These are phyloP conservation scores for Drosophila diplacantha DNA, from an alignment of 2,888 invertebrate species.

Conservation along the genomic window DNA sequence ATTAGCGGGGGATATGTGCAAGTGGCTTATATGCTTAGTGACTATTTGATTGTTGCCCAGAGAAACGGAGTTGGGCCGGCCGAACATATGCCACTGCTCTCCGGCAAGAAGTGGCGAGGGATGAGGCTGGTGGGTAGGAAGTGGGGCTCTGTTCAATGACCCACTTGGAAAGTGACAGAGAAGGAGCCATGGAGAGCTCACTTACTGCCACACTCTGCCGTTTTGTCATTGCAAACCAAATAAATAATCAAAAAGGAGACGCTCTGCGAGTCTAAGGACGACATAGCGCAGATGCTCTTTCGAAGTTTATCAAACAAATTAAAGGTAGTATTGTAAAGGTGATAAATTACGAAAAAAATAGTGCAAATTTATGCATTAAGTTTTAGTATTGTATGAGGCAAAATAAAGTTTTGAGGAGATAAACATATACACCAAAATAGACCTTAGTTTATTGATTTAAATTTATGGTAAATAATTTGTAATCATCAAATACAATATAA, in stretches of 20 bases:
- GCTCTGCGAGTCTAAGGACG: too few species aligned
- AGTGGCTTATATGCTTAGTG: constrained; percentile 40
- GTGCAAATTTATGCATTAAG: too few species aligned
- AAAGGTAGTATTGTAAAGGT: too few species aligned
- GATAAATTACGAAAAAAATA: too few species aligned
- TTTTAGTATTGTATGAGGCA: neutral
- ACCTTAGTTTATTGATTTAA: neutral
- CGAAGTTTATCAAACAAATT: too few species aligned
- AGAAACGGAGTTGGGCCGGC: constrained; percentile 1
- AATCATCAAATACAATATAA: neutral
- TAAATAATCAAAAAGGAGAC: constrained; percentile 30
- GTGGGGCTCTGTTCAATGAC: constrained; percentile 41
- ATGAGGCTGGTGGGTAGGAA: constrained; percentile 1
- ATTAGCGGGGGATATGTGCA: constrained; percentile 53
- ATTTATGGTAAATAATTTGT: neutral
- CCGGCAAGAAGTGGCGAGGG: constrained; percentile 2
- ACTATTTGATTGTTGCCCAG: constrained; percentile 38
- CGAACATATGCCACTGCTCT: constrained; percentile 21
- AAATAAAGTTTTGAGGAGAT: neutral
- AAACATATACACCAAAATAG: neutral
- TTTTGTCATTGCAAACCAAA: constrained; percentile 24
- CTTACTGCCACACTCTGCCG: constrained; percentile 20
- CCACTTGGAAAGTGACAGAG: constrained; percentile 47
- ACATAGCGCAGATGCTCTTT: constrained; percentile 16
- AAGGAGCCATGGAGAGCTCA: constrained; percentile 8